phyloP scores from a whole-genome alignment of 2,113 vertebrate species.

The Microcebus murinus region DNA sequence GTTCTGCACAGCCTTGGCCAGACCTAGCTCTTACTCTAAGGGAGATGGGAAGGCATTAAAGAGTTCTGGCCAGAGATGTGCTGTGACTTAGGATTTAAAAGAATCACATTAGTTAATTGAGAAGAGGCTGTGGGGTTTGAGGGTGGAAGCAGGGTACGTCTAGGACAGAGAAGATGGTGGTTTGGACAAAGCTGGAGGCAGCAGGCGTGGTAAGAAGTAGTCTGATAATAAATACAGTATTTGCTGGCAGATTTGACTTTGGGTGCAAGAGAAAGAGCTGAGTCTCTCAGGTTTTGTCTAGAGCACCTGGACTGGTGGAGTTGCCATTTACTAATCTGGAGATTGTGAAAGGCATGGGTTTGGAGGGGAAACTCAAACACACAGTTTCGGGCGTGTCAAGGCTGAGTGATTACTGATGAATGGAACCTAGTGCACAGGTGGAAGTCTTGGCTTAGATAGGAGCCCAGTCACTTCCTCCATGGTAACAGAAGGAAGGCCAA shows the following conservation, averaged over 20 bases:
- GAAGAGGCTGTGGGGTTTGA: not conserved
- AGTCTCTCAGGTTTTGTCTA: not conserved
- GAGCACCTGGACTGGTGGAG: not conserved
- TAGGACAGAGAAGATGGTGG: not conserved
- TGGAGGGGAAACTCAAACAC: not conserved
- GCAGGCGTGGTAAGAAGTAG: not conserved
- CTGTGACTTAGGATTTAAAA: not conserved
- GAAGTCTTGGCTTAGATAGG: not conserved
- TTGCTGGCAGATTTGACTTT: not conserved
- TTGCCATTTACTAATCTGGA: not conserved
- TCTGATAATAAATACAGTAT: not conserved
- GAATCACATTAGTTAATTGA: not conserved
- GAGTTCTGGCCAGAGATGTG: not conserved
- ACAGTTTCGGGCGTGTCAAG: not conserved
- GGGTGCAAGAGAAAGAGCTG: not conserved
- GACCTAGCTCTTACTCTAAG: not conserved
- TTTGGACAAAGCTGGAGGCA: not conserved
- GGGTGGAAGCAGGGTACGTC: not conserved
- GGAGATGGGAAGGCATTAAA: not conserved
- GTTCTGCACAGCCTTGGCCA: not conserved
- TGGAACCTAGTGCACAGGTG: not conserved
- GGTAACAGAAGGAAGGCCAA: not conserved
- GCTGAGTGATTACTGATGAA: not conserved
- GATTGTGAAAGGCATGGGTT: not conserved
- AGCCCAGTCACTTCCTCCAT: not conserved